These are phyloP conservation scores for Choloepus didactylus DNA, from an alignment of 2,797 vertebrate species.

Conservation along the genomic window DNA sequence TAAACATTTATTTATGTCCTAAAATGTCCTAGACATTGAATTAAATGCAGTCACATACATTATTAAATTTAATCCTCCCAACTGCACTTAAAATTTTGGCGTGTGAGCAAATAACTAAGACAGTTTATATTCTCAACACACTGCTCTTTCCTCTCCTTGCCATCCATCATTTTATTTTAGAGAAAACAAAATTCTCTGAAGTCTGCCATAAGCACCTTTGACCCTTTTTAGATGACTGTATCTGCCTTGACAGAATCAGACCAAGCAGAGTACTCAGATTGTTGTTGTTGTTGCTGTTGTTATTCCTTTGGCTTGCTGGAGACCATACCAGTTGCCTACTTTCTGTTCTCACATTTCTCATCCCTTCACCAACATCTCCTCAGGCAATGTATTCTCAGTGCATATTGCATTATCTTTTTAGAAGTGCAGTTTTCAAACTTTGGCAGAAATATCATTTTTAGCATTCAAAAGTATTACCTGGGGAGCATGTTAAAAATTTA, in stretches of 20 bases:
- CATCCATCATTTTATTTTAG: slow-evolving; percentile 44
- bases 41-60: not conserved
- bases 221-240: not conserved
- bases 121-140: slow-evolving; percentile 19
- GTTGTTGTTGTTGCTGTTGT: not conserved
- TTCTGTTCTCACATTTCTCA: not conserved
- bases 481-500: slow-evolving; percentile 36
- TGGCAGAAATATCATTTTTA: slow-evolving; percentile 35
- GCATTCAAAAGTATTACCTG: slow-evolving; percentile 25
- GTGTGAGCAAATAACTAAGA: not conserved
- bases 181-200: slow-evolving; percentile 29
- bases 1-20: not conserved
- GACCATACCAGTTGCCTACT: not conserved
- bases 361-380: not conserved
- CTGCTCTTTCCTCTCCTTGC: not conserved
- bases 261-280: not conserved
- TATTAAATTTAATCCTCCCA: not conserved
- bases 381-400: slow-evolving; percentile 20
- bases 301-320: not conserved
- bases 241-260: not conserved
- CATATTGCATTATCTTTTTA: slow-evolving; percentile 17
- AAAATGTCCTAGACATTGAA: not conserved
- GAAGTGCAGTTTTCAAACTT: slow-evolving; percentile 43
- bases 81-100: not conserved
- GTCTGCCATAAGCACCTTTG: not conserved